These are phyloP conservation scores for Leptopterna dolabrata DNA, from an alignment of 2,888 invertebrate species.

Conservation along the genomic window DNA sequence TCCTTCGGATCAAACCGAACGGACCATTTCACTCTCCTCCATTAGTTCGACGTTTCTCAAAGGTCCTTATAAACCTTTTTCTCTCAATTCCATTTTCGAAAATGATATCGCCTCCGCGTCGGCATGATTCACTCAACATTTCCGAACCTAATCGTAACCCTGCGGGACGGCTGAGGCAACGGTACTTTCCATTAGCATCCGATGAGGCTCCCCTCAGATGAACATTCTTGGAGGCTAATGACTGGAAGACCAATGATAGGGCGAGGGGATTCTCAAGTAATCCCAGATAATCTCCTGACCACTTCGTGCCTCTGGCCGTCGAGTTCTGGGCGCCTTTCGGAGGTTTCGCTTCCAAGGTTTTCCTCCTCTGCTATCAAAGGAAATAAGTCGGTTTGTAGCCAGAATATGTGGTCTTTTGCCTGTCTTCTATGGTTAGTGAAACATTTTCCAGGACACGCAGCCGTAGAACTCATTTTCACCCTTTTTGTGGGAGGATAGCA, in stretches of 20 bases:
- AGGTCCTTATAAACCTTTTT: not conserved
- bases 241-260: not conserved
- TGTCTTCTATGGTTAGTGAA: too few species aligned
- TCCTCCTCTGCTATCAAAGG: too few species aligned
- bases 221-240: not conserved
- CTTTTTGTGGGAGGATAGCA: too few species aligned
- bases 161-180: not conserved
- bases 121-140: not conserved
- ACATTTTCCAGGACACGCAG: too few species aligned
- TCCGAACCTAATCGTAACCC: not conserved
- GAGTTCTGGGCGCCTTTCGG: not conserved
- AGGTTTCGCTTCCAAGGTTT: too few species aligned
- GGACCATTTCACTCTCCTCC: not conserved
- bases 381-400: too few species aligned
- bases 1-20: not conserved
- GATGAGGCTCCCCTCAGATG: not conserved
- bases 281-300: not conserved
- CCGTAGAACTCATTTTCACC: too few species aligned
- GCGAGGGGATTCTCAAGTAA: not conserved
- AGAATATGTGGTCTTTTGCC: too few species aligned
- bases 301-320: not conserved
- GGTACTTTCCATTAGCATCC: conserved; percentile 3
- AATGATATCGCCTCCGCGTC: not conserved
- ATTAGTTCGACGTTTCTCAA: not conserved
- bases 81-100: not conserved